phyloP scores from a whole-genome alignment of 2,113 vertebrate genomes.

The Nettapus auritus region DNA sequence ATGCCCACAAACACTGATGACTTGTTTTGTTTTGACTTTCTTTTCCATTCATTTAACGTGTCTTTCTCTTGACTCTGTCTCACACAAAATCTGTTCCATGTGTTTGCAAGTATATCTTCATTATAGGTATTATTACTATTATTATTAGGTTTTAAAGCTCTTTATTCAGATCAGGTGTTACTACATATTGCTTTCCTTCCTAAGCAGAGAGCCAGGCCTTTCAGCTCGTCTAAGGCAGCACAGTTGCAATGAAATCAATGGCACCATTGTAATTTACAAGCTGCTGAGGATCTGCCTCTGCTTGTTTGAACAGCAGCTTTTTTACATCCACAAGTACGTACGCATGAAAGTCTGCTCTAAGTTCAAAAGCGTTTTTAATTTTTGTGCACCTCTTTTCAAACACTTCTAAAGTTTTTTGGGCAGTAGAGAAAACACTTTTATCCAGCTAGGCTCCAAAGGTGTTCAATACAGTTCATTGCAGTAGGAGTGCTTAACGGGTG shows the following conservation, averaged over 20 bases:
- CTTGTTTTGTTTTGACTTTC: background rate
- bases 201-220: background rate
- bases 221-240: background rate
- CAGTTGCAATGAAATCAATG: constrained; percentile 20
- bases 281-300: background rate
- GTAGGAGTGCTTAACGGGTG: background rate
- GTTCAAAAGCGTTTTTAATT: constrained; percentile 49
- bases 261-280: background rate
- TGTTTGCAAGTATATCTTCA: background rate
- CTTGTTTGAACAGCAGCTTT: constrained; percentile 40
- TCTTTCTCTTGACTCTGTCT: background rate
- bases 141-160: background rate
- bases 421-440: background rate
- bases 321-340: background rate
- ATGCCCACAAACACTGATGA: background rate
- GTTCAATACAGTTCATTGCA: background rate
- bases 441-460: background rate
- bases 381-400: constrained; percentile 32
- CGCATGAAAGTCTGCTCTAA: background rate
- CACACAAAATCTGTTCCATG: constrained; percentile 2
- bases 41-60: background rate
- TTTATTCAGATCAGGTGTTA: constrained; percentile 21
- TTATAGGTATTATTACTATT: background rate
- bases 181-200: background rate
- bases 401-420: background rate